A percentile compares a stretch with the other conserved stretches of the same genome.
Conservation (phyloP, 2,113 vertebrate species). For the Eretmochelys imbricata region DNA sequence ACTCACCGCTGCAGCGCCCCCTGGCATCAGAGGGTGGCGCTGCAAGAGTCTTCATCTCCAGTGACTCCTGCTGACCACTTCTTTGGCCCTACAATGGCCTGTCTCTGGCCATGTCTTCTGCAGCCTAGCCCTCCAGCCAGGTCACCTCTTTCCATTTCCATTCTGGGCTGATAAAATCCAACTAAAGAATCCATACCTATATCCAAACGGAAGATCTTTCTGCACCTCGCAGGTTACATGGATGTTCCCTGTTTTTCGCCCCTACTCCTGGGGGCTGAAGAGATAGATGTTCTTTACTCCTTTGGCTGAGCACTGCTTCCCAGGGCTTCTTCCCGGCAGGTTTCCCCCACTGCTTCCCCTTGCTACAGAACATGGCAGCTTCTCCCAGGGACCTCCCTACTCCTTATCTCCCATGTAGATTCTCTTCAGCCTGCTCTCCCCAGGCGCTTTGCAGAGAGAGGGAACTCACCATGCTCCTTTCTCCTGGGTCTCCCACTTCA, state of each 20-base stretch:
- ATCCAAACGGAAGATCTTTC: neutral
- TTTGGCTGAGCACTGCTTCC: neutral
- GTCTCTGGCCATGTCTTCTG: too few species aligned
- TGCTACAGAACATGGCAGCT: too few species aligned
- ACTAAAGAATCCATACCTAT: neutral
- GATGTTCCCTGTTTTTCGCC: neutral
- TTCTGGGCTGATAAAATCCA: neutral
- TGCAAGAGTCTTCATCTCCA: too few species aligned
- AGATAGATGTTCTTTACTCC: too few species aligned
- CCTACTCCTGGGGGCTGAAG: neutral
- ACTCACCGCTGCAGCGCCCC: neutral
- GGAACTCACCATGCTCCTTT: neutral
- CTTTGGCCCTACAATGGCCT: too few species aligned
- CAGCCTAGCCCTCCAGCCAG: too few species aligned
- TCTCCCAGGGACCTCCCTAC: neutral
- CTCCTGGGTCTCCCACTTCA: neutral
- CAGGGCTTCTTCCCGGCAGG: neutral
- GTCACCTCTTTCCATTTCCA: too few species aligned
- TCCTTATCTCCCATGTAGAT: neutral
- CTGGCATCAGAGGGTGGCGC: too few species aligned
- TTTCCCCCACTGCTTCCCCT: neutral
- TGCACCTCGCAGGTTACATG: neutral
- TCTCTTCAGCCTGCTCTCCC: neutral
- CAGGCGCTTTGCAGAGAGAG: neutral
- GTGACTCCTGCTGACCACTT: too few species aligned